Conservation (phyloP, 1,140 invertebrate species). For the Psix sp. region DNA sequence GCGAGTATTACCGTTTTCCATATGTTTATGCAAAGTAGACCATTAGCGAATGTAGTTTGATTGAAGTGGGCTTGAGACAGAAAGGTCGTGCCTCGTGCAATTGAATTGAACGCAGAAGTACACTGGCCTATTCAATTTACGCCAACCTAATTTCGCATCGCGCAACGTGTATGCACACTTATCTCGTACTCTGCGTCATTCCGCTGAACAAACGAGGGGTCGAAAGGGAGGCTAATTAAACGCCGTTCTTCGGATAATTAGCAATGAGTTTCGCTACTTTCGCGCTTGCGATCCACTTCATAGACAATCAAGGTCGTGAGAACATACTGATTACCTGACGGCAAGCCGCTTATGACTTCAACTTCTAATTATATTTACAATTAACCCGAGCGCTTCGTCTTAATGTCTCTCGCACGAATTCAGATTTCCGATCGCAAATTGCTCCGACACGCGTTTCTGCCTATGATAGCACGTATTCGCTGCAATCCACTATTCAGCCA, state of each 20-base stretch:
- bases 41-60: conserved; percentile 55
- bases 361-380: conserved; percentile 71
- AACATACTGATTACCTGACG: conserved; percentile 67
- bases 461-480: conserved; percentile 14
- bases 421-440: conserved; percentile 51
- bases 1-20: conserved; percentile 52
- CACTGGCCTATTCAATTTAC: conserved; percentile 56
- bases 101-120: conserved; percentile 49
- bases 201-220: conserved; percentile 40
- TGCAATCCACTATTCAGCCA: conserved; percentile 6
- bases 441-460: conserved; percentile 28
- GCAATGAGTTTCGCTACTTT: conserved; percentile 69
- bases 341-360: conserved; percentile 68
- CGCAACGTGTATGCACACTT: conserved; percentile 54
- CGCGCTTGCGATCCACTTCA: conserved; percentile 65
- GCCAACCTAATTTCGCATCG: conserved; percentile 56
- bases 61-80: conserved; percentile 49
- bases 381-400: conserved; percentile 59
- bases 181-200: conserved; percentile 54
- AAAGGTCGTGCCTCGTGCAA: conserved; percentile 51
- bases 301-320: conserved; percentile 70
- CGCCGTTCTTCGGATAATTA: conserved; percentile 67
- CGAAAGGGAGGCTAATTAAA: conserved; percentile 64
- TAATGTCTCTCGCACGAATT: conserved; percentile 56
- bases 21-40: conserved; percentile 58